Evolutionary conservation across 2,113 vertebrate genomes (phyloP), one percentile per base, ranked within the genome.

Genomic region (Paralichthys olivaceus): DNA sequence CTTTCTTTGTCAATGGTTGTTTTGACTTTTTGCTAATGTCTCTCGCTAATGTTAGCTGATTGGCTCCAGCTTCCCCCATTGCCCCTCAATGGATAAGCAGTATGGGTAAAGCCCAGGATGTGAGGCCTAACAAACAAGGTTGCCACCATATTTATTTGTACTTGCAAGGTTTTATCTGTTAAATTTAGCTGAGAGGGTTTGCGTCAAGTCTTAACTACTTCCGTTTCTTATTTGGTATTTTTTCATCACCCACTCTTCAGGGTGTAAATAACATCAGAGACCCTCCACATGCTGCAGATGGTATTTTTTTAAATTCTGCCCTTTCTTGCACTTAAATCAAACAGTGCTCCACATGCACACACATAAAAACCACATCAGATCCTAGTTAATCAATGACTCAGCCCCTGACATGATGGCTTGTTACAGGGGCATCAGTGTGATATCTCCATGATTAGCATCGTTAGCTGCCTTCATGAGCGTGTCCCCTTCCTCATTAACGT

Each of bases 401-500:
- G 83, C 75, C 37, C 2, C 64, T 58, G 62, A 77, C 64, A 37
- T 37, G 73, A 85, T 29, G 70, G 70, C 79, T 80, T 80, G 75
- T 76, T 85, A 62, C 1, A 3, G 51, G 23, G 13, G 15, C 74
- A 68, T 80, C 74, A 53, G 69, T 57, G 75, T 72, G 74, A 87
- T 79, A 80, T 77, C 56, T 59, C 1, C 63, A 57, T 79, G 78
- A 84, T 86, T 84, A 83, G 83, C 72, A 58, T 85, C 84, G 15
- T 90, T 89, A 87, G 76, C 73, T 61, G 68, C 68, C 77, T 80
- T 68, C 51, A 28, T 37, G 77, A 86, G 84, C 57, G 32, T 79
- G 84, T 89, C 77, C 71, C 66, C 71, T 63, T 79, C 85, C 84
- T 90, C 83, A 84, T 91, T 87, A 90, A 71, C 4, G 63, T 79